phyloP scores from a whole-genome alignment of 2,113 vertebrate species.

The Dolichotis patagonum region DNA sequence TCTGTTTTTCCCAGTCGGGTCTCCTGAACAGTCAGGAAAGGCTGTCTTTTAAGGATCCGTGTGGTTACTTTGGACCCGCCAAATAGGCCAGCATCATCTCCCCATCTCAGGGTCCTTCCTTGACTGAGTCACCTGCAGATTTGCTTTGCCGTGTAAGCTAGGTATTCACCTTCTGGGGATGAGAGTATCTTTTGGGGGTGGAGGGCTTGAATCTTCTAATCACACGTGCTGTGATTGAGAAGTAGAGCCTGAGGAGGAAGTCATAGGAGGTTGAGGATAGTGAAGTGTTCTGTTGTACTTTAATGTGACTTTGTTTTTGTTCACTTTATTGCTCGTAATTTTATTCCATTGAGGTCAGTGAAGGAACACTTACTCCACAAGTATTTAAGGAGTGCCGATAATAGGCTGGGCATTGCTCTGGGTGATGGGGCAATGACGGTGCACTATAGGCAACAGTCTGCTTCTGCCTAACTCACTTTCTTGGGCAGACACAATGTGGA shows the following conservation, averaged over 20 bases:
- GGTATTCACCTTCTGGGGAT: neutral
- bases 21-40: neutral
- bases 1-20: neutral
- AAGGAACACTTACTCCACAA: neutral
- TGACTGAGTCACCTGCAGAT: neutral
- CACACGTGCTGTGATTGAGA: neutral
- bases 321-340: neutral
- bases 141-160: neutral
- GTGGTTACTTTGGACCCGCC: neutral
- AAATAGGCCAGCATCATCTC: neutral
- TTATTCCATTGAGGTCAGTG: neutral
- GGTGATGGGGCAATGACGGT: neutral
- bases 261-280: neutral
- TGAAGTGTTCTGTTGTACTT: neutral
- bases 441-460: neutral
- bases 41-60: neutral
- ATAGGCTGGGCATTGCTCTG: neutral
- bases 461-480: neutral
- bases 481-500: neutral
- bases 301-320: neutral
- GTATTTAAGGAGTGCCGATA: neutral
- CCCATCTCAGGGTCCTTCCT: neutral
- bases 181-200: neutral
- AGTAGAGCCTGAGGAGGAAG: neutral
- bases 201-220: neutral